phyloP scores from a whole-genome alignment of 2,113 vertebrate species.

The Leptodactylus fuscus region DNA sequence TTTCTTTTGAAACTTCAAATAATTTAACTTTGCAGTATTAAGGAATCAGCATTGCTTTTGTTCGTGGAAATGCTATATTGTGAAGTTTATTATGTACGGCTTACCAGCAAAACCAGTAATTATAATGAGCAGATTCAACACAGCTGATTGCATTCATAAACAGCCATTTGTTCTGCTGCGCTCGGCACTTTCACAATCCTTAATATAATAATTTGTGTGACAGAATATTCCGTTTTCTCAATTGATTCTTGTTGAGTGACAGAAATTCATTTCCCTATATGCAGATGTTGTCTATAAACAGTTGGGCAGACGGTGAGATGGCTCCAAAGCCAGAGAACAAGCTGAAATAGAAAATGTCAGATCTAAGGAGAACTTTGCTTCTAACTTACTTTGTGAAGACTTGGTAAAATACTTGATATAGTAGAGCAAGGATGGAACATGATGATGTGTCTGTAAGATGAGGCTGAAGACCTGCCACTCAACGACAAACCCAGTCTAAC shows the following conservation, averaged over 20 bases:
- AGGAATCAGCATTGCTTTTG: conserved; percentile 74
- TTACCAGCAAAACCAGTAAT: conserved; percentile 78
- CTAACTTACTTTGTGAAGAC: neutral
- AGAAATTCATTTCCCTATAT: neutral
- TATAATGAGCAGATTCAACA: conserved; percentile 72
- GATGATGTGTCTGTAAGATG: too few relatives aligned
- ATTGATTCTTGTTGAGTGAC: conserved; percentile 19
- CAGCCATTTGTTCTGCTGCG: conserved; percentile 44
- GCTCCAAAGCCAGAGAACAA: neutral
- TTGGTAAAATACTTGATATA: too few relatives aligned
- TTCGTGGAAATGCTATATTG: conserved; percentile 69
- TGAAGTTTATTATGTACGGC: conserved; percentile 75
- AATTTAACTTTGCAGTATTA: conserved; percentile 69
- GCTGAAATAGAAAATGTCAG: neutral
- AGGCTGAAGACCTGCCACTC: too few relatives aligned
- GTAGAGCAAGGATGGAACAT: too few relatives aligned
- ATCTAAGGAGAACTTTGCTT: neutral
- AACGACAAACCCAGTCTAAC: too few relatives aligned
- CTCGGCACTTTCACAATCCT: conserved; percentile 42
- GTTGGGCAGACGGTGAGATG: neutral
- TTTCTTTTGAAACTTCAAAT: conserved; percentile 68
- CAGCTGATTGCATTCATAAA: conserved; percentile 79
- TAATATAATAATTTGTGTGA: conserved; percentile 34
- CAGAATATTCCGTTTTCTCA: neutral
- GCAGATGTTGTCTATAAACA: conserved; percentile 12